These are phyloP conservation scores for Eufriesea mexicana DNA, from an alignment of 1,140 invertebrate genomes.

Conservation along the genomic window DNA sequence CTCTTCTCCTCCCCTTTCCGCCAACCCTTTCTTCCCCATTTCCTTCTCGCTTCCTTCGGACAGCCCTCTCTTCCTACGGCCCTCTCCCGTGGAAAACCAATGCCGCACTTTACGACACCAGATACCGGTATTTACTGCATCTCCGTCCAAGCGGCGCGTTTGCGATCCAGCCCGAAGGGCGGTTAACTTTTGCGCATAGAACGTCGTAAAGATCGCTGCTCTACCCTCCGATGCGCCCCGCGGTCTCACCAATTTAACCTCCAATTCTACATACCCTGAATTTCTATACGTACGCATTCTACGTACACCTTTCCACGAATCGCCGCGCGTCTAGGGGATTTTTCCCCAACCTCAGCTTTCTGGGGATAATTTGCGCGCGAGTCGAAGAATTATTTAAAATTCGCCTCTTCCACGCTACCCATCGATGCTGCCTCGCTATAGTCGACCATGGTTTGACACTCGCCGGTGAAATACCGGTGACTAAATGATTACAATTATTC, in stretches of 20 bases:
- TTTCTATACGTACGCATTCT: too few species aligned
- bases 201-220: slow-evolving; percentile 16
- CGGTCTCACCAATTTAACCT: slow-evolving; percentile 19
- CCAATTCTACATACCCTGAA: background rate
- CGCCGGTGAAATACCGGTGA: too few species aligned
- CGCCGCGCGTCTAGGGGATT: background rate
- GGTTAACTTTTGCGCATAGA: background rate
- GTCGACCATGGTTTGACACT: too few species aligned
- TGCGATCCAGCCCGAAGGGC: slow-evolving; percentile 40
- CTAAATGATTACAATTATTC: too few species aligned
- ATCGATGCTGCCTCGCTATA: too few species aligned
- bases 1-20: background rate
- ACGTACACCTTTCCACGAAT: too few species aligned
- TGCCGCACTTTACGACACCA: slow-evolving; percentile 73
- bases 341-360: too few species aligned
- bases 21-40: slow-evolving; percentile 50
- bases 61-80: too few species aligned
- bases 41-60: slow-evolving; percentile 11
- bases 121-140: slow-evolving; percentile 73
- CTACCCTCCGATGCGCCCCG: too few species aligned
- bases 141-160: slow-evolving; percentile 59
- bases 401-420: too few species aligned
- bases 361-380: too few species aligned
- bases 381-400: too few species aligned
- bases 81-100: slow-evolving; percentile 67